A percentile compares a stretch with the other conserved stretches of the same genome.
phyloP scores from a whole-genome alignment of 2,888 invertebrate species.

The Tiliacea aurago region DNA sequence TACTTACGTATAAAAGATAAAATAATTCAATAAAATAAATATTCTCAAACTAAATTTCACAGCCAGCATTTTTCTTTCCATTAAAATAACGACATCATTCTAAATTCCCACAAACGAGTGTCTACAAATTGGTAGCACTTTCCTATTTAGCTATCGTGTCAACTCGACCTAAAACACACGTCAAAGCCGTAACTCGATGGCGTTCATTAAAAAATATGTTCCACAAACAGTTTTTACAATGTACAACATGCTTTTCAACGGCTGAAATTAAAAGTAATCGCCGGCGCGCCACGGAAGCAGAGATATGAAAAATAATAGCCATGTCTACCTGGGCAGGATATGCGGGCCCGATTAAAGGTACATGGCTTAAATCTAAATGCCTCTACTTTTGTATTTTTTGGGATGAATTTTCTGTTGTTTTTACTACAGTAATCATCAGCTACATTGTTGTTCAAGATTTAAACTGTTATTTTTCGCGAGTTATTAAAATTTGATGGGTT shows the following conservation, averaged over 20 bases:
- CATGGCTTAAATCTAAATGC: constrained; percentile 73
- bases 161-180: constrained; percentile 76
- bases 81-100: constrained; percentile 12
- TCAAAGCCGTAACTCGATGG: constrained; percentile 77
- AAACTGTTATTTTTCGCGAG: constrained; percentile 24
- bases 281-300: constrained; percentile 78
- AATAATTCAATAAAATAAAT: neutral
- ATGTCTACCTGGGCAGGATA: constrained; percentile 74
- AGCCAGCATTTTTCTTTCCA: neutral
- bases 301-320: constrained; percentile 86
- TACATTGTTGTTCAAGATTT: constrained; percentile 26
- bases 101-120: constrained; percentile 24
- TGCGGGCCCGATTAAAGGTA: constrained; percentile 76
- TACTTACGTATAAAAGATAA: no score
- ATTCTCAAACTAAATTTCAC: neutral
- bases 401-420: constrained; percentile 37
- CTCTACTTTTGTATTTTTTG: constrained; percentile 66
- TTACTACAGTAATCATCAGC: constrained; percentile 31
- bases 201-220: constrained; percentile 80
- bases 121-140: constrained; percentile 40
- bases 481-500: neutral
- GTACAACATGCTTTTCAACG: constrained; percentile 81
- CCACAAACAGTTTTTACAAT: constrained; percentile 80
- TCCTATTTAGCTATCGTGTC: constrained; percentile 71
- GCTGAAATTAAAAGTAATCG: constrained; percentile 87